phyloP scores from a whole-genome alignment of 1,140 invertebrate species.

The Trissolcus basalis region DNA sequence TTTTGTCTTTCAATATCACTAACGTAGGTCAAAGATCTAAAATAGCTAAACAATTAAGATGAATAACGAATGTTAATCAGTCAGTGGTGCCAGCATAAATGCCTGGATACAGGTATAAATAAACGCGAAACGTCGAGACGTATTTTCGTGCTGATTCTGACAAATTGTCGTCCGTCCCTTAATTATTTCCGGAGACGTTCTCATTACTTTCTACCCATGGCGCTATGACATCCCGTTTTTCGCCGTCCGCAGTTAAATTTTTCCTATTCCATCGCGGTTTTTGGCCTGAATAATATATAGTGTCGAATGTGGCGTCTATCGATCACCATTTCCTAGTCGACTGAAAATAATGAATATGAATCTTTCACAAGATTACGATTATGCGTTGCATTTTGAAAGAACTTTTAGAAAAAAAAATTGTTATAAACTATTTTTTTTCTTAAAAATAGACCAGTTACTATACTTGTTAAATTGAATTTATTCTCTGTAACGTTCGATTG shows the following conservation, averaged over 20 bases:
- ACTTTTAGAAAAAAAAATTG: too few species aligned
- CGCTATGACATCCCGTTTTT: conserved; percentile 6
- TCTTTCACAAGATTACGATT: conserved; percentile 2
- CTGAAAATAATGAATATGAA: conserved; percentile 26
- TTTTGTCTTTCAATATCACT: too few species aligned
- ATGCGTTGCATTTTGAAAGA: too few species aligned
- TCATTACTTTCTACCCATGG: conserved; percentile 2
- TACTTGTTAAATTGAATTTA: too few species aligned
- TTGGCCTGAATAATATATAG: conserved; percentile 24
- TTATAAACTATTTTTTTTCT: too few species aligned
- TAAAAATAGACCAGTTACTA: too few species aligned
- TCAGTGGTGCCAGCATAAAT: too few species aligned
- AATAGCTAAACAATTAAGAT: neutral
- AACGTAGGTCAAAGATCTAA: conserved; percentile 1
- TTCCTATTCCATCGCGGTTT: conserved; percentile 1
- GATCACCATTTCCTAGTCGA: conserved; percentile 19
- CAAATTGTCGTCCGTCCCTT: conserved; percentile 2
- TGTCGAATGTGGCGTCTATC: conserved; percentile 17
- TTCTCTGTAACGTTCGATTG: too few species aligned
- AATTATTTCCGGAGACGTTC: conserved; percentile 10
- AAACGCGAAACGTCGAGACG: too few species aligned
- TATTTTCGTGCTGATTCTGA: neutral
- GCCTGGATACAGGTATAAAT: too few species aligned
- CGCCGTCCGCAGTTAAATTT: neutral
- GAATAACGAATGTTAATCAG: conserved; percentile 14